These are phyloP conservation scores for Rhopalosiphum padi DNA, from an alignment of 1,140 invertebrate species.

Conservation along the genomic window DNA sequence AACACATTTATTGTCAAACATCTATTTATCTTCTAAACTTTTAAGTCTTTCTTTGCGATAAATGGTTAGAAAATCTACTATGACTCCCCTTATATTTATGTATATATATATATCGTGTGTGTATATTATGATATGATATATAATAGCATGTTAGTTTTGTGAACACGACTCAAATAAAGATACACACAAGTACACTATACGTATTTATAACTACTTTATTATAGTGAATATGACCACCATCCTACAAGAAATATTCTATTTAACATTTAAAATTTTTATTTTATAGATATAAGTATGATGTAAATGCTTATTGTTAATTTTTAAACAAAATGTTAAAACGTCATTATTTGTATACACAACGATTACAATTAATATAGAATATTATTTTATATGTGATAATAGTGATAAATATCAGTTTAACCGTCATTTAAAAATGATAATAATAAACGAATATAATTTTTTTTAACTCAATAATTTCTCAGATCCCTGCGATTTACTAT, in stretches of 20 bases:
- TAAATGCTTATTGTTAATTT: not conserved
- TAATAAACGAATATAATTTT: too few relatives aligned
- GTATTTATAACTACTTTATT: not conserved
- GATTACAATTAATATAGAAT: not conserved
- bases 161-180: not conserved
- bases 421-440: not conserved
- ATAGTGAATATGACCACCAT: not conserved
- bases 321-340: not conserved
- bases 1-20: constrained; percentile 22
- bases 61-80: not conserved
- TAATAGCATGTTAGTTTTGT: not conserved
- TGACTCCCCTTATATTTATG: not conserved
- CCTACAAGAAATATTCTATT: not conserved
- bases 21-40: constrained; percentile 14
- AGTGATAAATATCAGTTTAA: not conserved
- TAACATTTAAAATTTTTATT: not conserved
- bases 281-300: not conserved
- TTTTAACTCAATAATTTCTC: not conserved
- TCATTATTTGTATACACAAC: not conserved
- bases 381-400: not conserved
- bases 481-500: not conserved
- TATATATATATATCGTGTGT: not conserved
- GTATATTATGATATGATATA: not conserved
- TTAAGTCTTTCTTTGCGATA: not conserved
- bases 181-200: not conserved